A percentile compares a stretch with the other conserved stretches of the same genome.
Evolutionary conservation across 2,113 vertebrate species (phyloP).

Genomic region (Daubentonia madagascariensis): DNA sequence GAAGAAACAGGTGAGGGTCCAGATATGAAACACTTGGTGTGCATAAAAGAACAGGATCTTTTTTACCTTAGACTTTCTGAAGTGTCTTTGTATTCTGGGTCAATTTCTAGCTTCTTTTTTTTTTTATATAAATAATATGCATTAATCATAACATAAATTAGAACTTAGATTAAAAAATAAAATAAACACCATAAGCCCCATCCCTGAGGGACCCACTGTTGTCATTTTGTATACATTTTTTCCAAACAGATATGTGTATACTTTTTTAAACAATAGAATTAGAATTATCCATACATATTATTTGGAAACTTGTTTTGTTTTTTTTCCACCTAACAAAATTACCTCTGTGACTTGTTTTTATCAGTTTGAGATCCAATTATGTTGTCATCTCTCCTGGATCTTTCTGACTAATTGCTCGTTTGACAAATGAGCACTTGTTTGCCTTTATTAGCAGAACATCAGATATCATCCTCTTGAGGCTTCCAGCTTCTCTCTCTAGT

Average conservation of each 20-base stretch:
- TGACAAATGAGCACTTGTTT: too few relatives aligned
- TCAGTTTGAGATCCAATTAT: background rate
- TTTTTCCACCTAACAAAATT: background rate
- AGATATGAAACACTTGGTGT: background rate
- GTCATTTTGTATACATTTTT: background rate
- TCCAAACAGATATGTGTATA: background rate
- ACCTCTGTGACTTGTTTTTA: background rate
- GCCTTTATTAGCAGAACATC: background rate
- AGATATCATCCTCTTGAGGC: rapidly evolving
- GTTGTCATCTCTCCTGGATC: background rate
- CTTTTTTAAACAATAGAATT: background rate
- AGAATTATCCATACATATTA: background rate
- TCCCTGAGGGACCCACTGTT: background rate
- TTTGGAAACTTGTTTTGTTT: background rate
- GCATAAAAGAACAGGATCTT: too few relatives aligned
- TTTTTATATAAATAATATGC: background rate
- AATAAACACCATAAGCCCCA: background rate
- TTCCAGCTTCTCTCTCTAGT: background rate
- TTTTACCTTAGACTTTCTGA: background rate
- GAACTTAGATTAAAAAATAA: background rate
- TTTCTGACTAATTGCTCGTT: background rate
- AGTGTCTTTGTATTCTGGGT: background rate
- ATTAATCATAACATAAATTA: background rate
- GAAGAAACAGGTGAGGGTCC: background rate
- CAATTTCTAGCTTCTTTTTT: background rate